phyloP scores from a whole-genome alignment of 2,888 invertebrate species.

The Troilus luridus region DNA sequence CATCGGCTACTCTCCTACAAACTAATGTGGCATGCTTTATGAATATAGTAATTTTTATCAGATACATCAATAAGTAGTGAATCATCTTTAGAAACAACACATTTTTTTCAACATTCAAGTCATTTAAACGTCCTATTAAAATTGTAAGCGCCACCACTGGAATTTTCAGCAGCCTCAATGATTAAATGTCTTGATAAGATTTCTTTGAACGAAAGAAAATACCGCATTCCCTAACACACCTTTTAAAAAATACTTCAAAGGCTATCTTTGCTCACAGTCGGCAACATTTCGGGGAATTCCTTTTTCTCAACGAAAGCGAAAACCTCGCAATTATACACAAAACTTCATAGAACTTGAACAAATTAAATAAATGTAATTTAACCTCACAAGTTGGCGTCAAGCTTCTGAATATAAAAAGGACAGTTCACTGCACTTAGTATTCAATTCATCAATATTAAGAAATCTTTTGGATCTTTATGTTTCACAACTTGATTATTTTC shows the following conservation, averaged over 20 bases:
- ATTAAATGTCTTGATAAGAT: constrained; percentile 3
- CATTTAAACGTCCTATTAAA: background rate
- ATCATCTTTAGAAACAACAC: too few relatives aligned
- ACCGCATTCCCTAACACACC: background rate
- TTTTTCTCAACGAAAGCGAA: background rate
- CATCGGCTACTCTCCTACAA: too few relatives aligned
- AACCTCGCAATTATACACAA: background rate
- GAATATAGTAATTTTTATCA: too few relatives aligned
- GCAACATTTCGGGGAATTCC: background rate
- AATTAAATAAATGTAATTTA: background rate
- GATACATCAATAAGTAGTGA: too few relatives aligned
- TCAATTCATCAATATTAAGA: too few relatives aligned
- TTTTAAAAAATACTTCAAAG: background rate
- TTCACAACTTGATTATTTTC: too few relatives aligned
- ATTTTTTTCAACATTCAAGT: too few relatives aligned
- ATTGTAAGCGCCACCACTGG: background rate
- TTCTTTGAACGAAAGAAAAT: background rate
- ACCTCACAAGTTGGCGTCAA: too few relatives aligned
- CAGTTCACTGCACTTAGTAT: too few relatives aligned
- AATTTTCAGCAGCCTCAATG: background rate
- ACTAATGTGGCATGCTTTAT: too few relatives aligned
- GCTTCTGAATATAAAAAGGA: too few relatives aligned
- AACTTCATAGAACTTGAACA: background rate
- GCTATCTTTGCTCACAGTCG: background rate
- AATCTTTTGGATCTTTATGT: too few relatives aligned